A percentile compares a stretch with the other conserved stretches of the same genome.
Evolutionary conservation across 2,888 invertebrate species (phyloP).

Genomic region (Cotesia congregata): DNA sequence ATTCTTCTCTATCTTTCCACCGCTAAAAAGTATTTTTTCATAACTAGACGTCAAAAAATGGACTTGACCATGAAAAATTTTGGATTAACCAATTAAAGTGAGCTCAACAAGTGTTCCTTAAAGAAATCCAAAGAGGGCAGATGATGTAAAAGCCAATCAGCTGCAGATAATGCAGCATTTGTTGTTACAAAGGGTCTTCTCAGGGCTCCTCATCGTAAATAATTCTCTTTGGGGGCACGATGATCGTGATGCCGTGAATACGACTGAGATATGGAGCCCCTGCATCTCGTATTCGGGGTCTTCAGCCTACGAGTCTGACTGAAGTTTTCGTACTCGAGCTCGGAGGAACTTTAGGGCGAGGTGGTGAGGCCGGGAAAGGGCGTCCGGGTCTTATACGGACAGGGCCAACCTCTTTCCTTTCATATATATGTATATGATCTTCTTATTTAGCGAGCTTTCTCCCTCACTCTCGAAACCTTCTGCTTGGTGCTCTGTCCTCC

Average conservation of each 20-base stretch:
- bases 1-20: neutral
- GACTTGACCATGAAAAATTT: too few relatives aligned
- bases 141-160: constrained; percentile 18
- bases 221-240: constrained; percentile 34
- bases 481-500: neutral
- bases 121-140: too few relatives aligned
- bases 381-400: constrained; percentile 35
- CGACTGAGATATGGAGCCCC: constrained; percentile 31
- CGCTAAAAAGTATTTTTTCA: neutral
- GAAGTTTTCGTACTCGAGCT: constrained; percentile 40
- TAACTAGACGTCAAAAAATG: too few relatives aligned
- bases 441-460: constrained; percentile 30
- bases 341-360: constrained; percentile 33
- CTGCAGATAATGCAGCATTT: neutral
- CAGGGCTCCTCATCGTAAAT: constrained; percentile 26
- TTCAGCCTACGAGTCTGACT: constrained; percentile 10
- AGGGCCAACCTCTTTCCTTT: constrained; percentile 31
- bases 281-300: neutral
- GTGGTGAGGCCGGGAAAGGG: constrained; percentile 36
- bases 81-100: too few relatives aligned
- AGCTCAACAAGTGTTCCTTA: too few relatives aligned
- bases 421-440: constrained; percentile 25
- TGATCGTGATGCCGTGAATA: constrained; percentile 36
- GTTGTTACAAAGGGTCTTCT: constrained; percentile 25
- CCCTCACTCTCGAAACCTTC: constrained; percentile 10